Percentiles rank a stretch among this genome's conserved stretches.
phyloP scores from a whole-genome alignment of 2,888 invertebrate species.

The Aquatica leii region DNA sequence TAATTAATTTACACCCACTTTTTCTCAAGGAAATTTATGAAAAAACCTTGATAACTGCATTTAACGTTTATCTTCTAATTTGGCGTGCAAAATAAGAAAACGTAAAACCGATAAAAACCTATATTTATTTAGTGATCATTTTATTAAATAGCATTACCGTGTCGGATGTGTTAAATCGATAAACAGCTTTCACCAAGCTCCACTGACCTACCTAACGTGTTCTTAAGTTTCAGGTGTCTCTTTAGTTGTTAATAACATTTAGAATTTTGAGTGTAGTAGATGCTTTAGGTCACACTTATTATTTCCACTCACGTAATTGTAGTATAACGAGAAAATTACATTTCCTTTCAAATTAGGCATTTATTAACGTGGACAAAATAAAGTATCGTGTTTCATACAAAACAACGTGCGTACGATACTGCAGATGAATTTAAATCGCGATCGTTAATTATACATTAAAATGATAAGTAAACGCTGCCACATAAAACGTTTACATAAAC shows the following conservation, averaged over 20 bases:
- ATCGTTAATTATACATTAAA: not conserved
- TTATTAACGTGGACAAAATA: conserved; percentile 24
- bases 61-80: no score
- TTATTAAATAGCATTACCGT: conserved; percentile 24
- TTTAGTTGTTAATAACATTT: conserved; percentile 14
- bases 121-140: conserved; percentile 30
- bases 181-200: conserved; percentile 16
- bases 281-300: conserved; percentile 25
- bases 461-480: conserved; percentile 1
- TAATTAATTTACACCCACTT: conserved; percentile 15
- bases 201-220: conserved; percentile 28
- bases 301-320: conserved; percentile 34
- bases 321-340: conserved; percentile 20
- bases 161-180: conserved; percentile 14
- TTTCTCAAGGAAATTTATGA: not conserved
- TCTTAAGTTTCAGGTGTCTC: not conserved
- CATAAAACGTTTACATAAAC: conserved; percentile 18
- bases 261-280: conserved; percentile 19
- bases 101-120: conserved; percentile 16
- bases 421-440: conserved; percentile 24
- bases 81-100: no score
- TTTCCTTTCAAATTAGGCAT: conserved; percentile 24
- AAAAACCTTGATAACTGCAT: not conserved
- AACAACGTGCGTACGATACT: conserved; percentile 17
- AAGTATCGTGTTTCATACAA: conserved; percentile 14